phyloP scores from a whole-genome alignment of 37 sponge, comb jelly and placozoan species.

The Ianthella basta region DNA sequence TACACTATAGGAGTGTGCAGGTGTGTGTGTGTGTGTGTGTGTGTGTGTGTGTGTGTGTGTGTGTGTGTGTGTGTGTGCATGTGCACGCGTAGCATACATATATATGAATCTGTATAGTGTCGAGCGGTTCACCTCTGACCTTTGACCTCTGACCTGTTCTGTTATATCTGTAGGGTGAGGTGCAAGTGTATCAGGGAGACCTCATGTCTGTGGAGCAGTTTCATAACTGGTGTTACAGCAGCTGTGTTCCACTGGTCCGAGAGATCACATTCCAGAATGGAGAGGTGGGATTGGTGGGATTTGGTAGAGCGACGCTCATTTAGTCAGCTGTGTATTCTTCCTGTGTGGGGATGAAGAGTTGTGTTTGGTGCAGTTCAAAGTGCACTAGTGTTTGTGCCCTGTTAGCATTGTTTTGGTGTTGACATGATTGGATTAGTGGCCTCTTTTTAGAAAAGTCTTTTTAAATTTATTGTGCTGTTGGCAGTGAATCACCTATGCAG shows the following conservation, averaged over 20 bases:
- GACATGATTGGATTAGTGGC: too few relatives aligned
- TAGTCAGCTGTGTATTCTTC: background rate
- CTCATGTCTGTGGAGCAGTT: conserved; percentile 11
- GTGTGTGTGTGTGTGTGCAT: background rate
- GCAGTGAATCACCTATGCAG: too few relatives aligned
- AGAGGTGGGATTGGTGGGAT: conserved; percentile 59
- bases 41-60: conserved; percentile 18
- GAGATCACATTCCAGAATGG: conserved; percentile 99
- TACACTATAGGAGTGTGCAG: background rate
- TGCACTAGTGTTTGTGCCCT: too few relatives aligned
- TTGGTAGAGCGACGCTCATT: background rate
- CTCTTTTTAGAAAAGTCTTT: too few relatives aligned
- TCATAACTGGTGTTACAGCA: conserved; percentile 65
- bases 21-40: conserved; percentile 4
- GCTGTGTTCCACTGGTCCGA: conserved; percentile 91
- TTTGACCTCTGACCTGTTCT: background rate
- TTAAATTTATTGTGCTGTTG: too few relatives aligned
- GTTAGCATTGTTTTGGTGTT: too few relatives aligned
- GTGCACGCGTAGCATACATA: conserved; percentile 7
- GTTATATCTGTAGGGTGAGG: conserved; percentile 18
- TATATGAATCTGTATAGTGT: background rate
- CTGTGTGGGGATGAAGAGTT: background rate
- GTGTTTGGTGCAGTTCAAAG: too few relatives aligned
- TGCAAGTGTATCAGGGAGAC: conserved; percentile 27
- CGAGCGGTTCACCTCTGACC: background rate